Percentiles rank a stretch among this genome's conserved stretches.
Conservation (phyloP, 2,888 invertebrate species). For the Eustalomyia histrio region DNA sequence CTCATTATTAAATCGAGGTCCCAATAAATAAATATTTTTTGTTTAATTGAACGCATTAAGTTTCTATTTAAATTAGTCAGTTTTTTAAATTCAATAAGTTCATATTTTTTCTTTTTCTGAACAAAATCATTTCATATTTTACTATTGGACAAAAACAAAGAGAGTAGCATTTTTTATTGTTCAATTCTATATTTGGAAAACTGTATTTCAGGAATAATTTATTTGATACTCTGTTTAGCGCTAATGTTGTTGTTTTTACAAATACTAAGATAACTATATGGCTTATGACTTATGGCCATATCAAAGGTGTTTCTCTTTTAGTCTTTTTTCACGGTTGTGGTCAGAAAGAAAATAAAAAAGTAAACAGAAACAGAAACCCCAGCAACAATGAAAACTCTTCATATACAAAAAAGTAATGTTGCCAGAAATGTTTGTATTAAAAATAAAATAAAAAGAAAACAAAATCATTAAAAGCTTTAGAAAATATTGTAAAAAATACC, state of each 20-base stretch:
- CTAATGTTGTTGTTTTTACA: conserved; percentile 26
- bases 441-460: conserved; percentile 14
- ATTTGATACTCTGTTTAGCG: neutral
- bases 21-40: too few relatives aligned
- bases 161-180: too few relatives aligned
- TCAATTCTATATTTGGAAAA: too few relatives aligned
- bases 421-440: conserved; percentile 36
- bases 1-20: too few relatives aligned
- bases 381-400: conserved; percentile 56
- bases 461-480: conserved; percentile 35
- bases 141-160: too few relatives aligned
- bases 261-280: conserved; percentile 24
- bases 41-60: too few relatives aligned
- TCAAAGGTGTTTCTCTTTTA: conserved; percentile 56
- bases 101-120: too few relatives aligned
- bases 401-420: conserved; percentile 36
- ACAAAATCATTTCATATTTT: too few relatives aligned
- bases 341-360: conserved; percentile 52
- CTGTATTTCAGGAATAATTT: neutral
- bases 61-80: too few relatives aligned
- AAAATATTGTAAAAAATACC: conserved; percentile 28
- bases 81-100: too few relatives aligned
- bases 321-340: conserved; percentile 61
- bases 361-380: conserved; percentile 19
- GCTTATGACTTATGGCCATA: conserved; percentile 63